Evolutionary conservation across 2,797 vertebrate genomes (phyloP).

Genomic region (Premnoplex brunnescens): DNA sequence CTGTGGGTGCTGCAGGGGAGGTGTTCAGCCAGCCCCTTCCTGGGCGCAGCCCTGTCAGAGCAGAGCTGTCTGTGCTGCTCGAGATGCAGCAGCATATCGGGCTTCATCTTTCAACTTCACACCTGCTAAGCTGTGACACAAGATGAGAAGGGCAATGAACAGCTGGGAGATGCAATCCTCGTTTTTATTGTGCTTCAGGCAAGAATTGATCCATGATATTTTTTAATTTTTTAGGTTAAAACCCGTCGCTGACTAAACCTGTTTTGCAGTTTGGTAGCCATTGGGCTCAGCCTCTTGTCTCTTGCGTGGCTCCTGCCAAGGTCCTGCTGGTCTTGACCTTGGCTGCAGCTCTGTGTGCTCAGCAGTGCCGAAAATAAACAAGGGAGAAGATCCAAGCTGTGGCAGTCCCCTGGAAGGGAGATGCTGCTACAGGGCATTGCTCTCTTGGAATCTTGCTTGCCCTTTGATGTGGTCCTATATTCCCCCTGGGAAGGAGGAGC

Average conservation of each 20-base stretch:
- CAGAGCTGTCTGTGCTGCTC: neutral
- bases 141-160: neutral
- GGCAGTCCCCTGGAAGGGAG: neutral
- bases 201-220: neutral
- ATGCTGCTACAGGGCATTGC: fast-evolving
- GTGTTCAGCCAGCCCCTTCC: neutral
- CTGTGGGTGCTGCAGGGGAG: neutral
- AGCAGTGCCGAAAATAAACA: neutral
- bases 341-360: fast-evolving
- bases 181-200: neutral
- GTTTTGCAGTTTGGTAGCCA: neutral
- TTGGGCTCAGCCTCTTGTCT: neutral
- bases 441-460: neutral
- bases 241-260: neutral
- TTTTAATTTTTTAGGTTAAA: neutral
- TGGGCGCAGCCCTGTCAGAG: fast-evolving
- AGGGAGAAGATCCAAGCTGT: neutral
- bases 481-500: neutral
- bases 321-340: neutral
- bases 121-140: neutral
- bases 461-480: neutral
- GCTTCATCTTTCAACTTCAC: neutral
- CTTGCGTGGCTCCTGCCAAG: neutral
- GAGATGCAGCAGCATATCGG: neutral
- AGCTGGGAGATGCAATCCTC: neutral